These are phyloP conservation scores for Lymantria monacha DNA, from an alignment of 2,888 invertebrate genomes.

Conservation along the genomic window DNA sequence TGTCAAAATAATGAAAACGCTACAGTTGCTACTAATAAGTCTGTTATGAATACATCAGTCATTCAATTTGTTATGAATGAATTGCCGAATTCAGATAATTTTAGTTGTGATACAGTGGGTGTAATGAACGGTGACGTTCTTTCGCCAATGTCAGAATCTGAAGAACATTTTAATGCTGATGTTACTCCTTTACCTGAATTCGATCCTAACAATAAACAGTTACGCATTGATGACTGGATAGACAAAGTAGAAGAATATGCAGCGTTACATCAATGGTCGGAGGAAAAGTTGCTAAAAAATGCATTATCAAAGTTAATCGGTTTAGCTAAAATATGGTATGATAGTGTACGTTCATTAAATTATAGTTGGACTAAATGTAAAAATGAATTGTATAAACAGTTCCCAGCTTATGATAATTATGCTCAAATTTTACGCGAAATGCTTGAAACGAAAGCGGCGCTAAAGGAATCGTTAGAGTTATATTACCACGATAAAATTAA, in stretches of 20 bases:
- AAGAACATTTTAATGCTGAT: neutral
- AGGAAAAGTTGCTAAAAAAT: neutral
- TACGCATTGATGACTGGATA: neutral
- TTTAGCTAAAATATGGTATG: neutral
- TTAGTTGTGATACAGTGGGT: too few species aligned
- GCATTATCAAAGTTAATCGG: neutral
- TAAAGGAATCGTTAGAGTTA: neutral
- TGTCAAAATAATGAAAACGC: too few species aligned
- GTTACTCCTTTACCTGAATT: neutral
- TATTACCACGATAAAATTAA: constrained; percentile 3
- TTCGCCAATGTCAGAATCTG: too few species aligned
- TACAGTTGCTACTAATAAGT: too few species aligned
- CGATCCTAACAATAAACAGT: neutral
- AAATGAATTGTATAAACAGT: neutral
- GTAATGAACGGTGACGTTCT: too few species aligned
- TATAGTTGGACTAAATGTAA: neutral
- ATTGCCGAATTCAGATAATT: too few species aligned
- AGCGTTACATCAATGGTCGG: neutral
- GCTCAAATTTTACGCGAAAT: neutral
- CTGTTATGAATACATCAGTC: too few species aligned
- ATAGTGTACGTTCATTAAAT: neutral
- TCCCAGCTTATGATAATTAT: neutral
- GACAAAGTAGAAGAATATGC: neutral
- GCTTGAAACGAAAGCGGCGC: neutral
- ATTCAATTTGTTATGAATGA: too few species aligned